Percentiles rank a stretch among this genome's conserved stretches.
Conservation (phyloP, 2,888 invertebrate genomes). For the Drosophila niveifrons region DNA sequence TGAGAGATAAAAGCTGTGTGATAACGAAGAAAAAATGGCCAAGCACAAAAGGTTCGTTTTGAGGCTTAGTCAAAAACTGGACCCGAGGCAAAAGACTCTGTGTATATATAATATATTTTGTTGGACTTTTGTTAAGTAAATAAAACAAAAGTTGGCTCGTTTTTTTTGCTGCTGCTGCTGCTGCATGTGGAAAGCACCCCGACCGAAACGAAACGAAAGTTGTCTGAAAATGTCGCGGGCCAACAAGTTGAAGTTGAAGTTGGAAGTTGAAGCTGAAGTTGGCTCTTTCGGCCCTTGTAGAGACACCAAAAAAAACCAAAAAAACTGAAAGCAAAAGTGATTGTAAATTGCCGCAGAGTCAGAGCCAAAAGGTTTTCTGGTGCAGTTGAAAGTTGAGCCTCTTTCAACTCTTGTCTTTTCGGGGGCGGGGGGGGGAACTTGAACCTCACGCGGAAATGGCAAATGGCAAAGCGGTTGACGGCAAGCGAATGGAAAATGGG, state of each 20-base stretch:
- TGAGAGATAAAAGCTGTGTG: conserved; percentile 62
- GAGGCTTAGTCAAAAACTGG: conserved; percentile 45
- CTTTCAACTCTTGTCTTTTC: conserved; percentile 30
- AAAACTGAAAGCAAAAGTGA: conserved; percentile 77
- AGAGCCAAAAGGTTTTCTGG: conserved; percentile 56
- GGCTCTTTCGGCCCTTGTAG: conserved; percentile 48
- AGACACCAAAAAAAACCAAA: conserved; percentile 29
- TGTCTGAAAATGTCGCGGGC: conserved; percentile 75
- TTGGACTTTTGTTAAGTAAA: conserved; percentile 29
- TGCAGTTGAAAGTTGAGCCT: conserved; percentile 68
- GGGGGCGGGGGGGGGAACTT: background rate
- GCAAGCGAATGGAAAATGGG: conserved; percentile 17
- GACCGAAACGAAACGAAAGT: conserved; percentile 74
- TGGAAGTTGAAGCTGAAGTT: conserved; percentile 11
- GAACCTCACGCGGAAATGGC: conserved; percentile 59
- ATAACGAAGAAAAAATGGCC: conserved; percentile 51
- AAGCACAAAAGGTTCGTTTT: conserved; percentile 35
- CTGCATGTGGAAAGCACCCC: conserved; percentile 66
- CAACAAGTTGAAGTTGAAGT: conserved; percentile 29
- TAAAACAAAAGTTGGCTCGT: conserved; percentile 53
- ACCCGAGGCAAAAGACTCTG: conserved; percentile 19
- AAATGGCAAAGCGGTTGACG: conserved; percentile 30
- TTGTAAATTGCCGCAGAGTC: conserved; percentile 58
- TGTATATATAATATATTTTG: conserved; percentile 1
- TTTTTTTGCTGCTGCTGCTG: background rate